Conservation (phyloP, 2,888 invertebrate species). For the Amiota mariae region DNA sequence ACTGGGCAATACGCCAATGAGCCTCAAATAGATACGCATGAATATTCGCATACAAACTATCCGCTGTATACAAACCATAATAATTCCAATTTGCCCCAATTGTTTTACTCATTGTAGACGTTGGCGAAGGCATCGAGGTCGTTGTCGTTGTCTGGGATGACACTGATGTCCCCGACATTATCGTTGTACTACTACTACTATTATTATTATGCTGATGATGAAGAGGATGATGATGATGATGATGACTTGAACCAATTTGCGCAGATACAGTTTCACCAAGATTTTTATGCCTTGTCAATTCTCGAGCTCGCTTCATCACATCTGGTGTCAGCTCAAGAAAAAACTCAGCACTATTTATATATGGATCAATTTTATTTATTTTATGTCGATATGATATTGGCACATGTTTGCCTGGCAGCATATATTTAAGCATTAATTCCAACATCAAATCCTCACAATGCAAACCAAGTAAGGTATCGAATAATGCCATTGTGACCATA, state of each 20-base stretch:
- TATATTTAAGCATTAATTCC: constrained; percentile 89
- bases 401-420: constrained; percentile 86
- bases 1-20: constrained; percentile 82
- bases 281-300: constrained; percentile 67
- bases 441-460: constrained; percentile 98
- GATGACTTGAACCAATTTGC: not conserved
- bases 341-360: constrained; percentile 83
- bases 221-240: too few species aligned
- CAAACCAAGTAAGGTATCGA: constrained; percentile 91
- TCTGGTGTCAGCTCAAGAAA: constrained; percentile 83
- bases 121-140: constrained; percentile 58
- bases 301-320: constrained; percentile 71
- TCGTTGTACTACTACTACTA: constrained; percentile 27
- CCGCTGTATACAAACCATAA: constrained; percentile 75
- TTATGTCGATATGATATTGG: constrained; percentile 82
- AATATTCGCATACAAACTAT: constrained; percentile 85
- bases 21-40: constrained; percentile 92
- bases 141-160: constrained; percentile 22
- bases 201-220: too few species aligned
- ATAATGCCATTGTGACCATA: constrained; percentile 90
- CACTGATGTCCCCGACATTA: too few species aligned
- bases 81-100: constrained; percentile 76
- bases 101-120: constrained; percentile 72
- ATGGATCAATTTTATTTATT: constrained; percentile 82
- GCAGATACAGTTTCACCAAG: constrained; percentile 53